A percentile compares a stretch with the other conserved stretches of the same genome.
Conservation (phyloP, 2,113 vertebrate species). For the Nothobranchius furzeri region DNA sequence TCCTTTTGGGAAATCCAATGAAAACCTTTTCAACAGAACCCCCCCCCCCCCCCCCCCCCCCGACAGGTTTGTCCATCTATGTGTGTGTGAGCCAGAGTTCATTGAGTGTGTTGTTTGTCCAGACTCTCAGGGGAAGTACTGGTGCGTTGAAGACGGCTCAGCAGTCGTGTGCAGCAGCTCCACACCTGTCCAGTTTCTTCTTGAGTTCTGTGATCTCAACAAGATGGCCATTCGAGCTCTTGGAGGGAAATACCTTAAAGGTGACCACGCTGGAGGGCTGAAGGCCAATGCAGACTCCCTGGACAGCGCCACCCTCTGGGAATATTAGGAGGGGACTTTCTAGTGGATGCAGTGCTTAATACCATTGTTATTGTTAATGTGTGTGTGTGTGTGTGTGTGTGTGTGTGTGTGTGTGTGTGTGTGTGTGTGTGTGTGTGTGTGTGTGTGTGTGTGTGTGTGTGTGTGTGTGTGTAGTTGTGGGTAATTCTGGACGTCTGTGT, state of each 20-base stretch:
- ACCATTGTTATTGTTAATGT: constrained; percentile 22
- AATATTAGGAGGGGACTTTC: constrained; percentile 81
- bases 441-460: constrained; percentile 11
- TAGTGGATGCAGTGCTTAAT: constrained; percentile 40
- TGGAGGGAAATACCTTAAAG: constrained; percentile 92
- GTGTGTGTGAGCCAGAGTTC: constrained; percentile 1
- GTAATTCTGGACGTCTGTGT: constrained; percentile 39
- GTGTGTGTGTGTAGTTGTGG: constrained; percentile 36
- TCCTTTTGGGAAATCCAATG: too few species aligned
- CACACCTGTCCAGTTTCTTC: constrained; percentile 88
- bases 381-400: constrained; percentile 6
- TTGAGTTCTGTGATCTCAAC: constrained; percentile 95
- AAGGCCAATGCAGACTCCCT: constrained; percentile 87
- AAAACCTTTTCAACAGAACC: too few species aligned
- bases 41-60: too few species aligned
- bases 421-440: neutral
- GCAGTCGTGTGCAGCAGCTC: constrained; percentile 88
- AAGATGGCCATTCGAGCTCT: constrained; percentile 89
- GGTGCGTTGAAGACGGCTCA: constrained; percentile 87
- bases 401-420: constrained; percentile 21
- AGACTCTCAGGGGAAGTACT: constrained; percentile 94
- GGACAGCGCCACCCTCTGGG: constrained; percentile 91
- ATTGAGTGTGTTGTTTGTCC: constrained; percentile 33
- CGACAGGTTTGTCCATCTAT: too few species aligned
- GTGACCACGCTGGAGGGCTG: constrained; percentile 92